phyloP scores from a whole-genome alignment of 2,797 vertebrate genomes.

The Eulemur albifrons region DNA sequence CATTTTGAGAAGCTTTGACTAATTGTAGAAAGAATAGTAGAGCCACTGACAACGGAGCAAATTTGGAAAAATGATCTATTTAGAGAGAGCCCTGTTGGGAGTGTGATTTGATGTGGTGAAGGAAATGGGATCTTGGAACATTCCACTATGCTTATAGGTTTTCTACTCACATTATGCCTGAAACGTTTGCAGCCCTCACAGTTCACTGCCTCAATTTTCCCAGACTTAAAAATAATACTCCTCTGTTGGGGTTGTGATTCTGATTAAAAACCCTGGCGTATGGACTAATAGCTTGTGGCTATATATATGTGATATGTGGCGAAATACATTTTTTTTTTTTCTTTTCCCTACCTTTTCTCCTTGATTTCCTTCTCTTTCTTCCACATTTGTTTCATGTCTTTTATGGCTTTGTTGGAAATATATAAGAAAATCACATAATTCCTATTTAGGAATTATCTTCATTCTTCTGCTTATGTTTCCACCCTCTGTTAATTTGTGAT shows the following conservation, averaged over 20 bases:
- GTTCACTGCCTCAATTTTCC: constrained; percentile 21
- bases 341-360: not conserved
- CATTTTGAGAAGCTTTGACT: constrained; percentile 68
- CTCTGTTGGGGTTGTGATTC: not conserved
- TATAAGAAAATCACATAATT: not conserved
- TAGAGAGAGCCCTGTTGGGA: constrained; percentile 60
- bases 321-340: not conserved
- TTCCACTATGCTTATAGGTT: not conserved
- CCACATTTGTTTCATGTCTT: not conserved
- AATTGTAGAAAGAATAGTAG: constrained; percentile 59
- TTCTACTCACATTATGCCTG: not conserved
- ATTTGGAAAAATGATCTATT: constrained; percentile 67
- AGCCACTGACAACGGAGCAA: constrained; percentile 51
- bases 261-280: constrained; percentile 1
- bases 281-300: not conserved
- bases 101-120: not conserved
- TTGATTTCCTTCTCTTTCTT: constrained; percentile 1
- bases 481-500: constrained; percentile 55
- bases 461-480: constrained; percentile 2
- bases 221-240: constrained; percentile 39
- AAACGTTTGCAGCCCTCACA: not conserved
- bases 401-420: constrained; percentile 29
- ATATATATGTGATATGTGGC: not conserved
- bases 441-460: not conserved
- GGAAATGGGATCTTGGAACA: constrained; percentile 7